Base-by-base conservation (phyloP, 2,113 vertebrate species). In the Thermophis baileyi region DNA sequence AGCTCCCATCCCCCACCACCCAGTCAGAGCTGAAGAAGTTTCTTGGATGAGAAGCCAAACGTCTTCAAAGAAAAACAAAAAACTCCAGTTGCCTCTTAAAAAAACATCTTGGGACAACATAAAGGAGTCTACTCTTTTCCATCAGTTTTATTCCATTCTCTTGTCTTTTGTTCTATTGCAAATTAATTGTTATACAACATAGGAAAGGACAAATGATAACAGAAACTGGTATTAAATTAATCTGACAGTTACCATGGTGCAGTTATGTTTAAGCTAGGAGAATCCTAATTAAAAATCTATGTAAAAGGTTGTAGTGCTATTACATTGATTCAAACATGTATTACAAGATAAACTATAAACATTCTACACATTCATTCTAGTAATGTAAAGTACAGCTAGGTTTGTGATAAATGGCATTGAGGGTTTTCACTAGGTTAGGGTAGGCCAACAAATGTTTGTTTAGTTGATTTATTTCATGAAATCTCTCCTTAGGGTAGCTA, bases 221-320 rank as follows among this genome's bases (percentile, higher is more conserved):
- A 74, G 22, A 92, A 94, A 95, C 1, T 89, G 55, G 89, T 54
- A 57, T 53, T 40, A 22, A 89, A 86, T 3, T 27, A 95, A 55
- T 53, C 60, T 93, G 55, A 85, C 94, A 93, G 47, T 94, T 95
- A 90, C 91, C 87, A 94, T 3, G 22, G 35, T 89, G 91, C 1
- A 24, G 25, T 40, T 91, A 16, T 24, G 11, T 35, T 93, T 92
- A 87, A 94, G 92, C 4, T 1, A 91, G 20, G 69, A 57, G 35
- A 54, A 54, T 57, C 93, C 20, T 88, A 94, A 87, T 69, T 49
- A 91, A 24, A 91, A 60, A n/a, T 92, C n/a, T 35, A 86, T 86
- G 92, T 92, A 90, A 93, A 94, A 88, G 85, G 2, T 3, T 16
- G 30, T n/a, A 89, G 35, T 88, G 10, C 35, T 54, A 74, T 16